phyloP scores from a whole-genome alignment of 2,113 vertebrate genomes.

The Burhinus bistriatus region DNA sequence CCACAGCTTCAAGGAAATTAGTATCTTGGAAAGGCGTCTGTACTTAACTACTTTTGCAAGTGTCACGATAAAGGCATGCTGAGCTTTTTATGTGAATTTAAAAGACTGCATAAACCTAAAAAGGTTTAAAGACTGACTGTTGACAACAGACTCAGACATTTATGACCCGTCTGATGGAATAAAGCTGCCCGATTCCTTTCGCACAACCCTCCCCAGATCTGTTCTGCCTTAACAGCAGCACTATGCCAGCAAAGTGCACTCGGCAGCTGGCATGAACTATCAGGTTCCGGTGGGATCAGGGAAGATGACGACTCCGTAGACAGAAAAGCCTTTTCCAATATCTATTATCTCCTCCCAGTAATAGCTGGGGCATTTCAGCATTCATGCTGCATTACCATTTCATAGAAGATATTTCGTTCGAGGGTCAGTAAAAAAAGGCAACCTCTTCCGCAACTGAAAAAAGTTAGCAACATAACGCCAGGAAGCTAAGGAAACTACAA shows the following conservation, averaged over 20 bases:
- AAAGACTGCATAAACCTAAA: not conserved
- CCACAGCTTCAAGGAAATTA: not conserved
- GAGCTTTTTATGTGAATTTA: not conserved
- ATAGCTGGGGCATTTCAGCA: not conserved
- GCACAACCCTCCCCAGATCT: not conserved
- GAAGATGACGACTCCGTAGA: rapidly evolving
- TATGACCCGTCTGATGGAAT: not conserved
- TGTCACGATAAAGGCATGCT: not conserved
- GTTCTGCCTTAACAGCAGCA: not conserved
- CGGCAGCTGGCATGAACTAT: rapidly evolving
- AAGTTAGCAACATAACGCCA: not conserved
- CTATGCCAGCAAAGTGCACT: rapidly evolving
- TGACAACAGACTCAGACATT: not conserved
- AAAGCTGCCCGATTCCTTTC: not conserved
- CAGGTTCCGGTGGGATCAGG: not conserved
- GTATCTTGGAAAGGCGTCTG: not conserved
- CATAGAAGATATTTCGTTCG: not conserved
- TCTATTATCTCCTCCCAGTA: not conserved
- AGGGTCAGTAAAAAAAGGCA: not conserved
- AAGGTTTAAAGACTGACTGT: not conserved
- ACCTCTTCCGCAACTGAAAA: not conserved
- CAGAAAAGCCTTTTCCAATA: not conserved
- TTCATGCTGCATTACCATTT: not conserved
- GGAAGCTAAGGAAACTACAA: not conserved
- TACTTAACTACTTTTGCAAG: not conserved